Evolutionary conservation across 1,140 invertebrate genomes (phyloP).

Genomic region (Sarcophaga bullata): DNA sequence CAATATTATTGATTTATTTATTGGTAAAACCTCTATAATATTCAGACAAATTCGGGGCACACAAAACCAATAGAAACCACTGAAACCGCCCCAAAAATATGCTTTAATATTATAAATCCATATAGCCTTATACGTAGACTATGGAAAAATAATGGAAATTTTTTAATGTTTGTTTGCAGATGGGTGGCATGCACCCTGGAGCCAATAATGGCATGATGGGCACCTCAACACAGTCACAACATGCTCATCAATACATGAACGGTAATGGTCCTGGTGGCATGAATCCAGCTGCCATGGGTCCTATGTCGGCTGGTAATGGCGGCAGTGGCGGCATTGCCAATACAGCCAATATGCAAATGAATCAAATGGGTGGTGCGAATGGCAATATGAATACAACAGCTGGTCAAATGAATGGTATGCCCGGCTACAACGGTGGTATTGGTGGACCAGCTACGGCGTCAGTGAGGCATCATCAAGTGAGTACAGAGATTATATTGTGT

Average conservation of each 20-base stretch:
- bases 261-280: constrained; percentile 51
- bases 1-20: constrained; percentile 9
- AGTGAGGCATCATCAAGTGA: constrained; percentile 64
- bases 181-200: constrained; percentile 49
- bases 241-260: constrained; percentile 49
- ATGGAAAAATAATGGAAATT: background rate
- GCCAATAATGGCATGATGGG: constrained; percentile 44
- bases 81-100: constrained; percentile 3
- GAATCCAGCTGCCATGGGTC: constrained; percentile 47
- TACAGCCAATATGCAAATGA: constrained; percentile 41
- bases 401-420: constrained; percentile 43
- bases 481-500: constrained; percentile 45
- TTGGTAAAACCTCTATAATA: background rate
- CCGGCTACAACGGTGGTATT: constrained; percentile 51
- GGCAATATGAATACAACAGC: constrained; percentile 45
- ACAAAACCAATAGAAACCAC: background rate
- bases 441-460: constrained; percentile 45
- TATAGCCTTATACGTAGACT: background rate
- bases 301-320: constrained; percentile 58
- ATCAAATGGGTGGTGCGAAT: constrained; percentile 58
- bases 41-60: background rate
- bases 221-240: constrained; percentile 41
- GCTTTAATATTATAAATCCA: background rate
- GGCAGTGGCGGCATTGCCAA: constrained; percentile 61
- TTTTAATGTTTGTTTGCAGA: constrained; percentile 47